These are phyloP conservation scores for Morphnarchus princeps DNA, from an alignment of 2,113 vertebrate species.

Conservation along the genomic window DNA sequence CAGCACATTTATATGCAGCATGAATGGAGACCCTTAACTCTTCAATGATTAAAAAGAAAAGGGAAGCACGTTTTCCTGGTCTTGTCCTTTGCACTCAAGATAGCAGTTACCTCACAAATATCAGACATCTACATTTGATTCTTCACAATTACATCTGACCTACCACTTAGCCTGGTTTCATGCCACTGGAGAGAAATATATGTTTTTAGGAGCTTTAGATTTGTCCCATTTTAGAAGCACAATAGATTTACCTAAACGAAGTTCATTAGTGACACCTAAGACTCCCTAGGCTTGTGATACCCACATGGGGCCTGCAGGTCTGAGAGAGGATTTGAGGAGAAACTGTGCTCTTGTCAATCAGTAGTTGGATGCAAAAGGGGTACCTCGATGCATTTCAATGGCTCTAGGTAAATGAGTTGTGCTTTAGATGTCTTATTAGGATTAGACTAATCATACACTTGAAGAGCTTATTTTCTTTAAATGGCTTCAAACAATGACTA, in stretches of 20 bases:
- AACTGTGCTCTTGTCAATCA: not conserved
- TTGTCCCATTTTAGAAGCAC: not conserved
- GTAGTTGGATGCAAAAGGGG: not conserved
- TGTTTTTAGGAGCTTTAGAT: not conserved
- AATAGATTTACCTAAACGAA: not conserved
- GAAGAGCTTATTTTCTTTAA: not conserved
- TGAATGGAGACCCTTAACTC: not conserved
- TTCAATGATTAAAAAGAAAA: not conserved
- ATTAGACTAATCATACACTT: not conserved
- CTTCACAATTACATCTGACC: not conserved
- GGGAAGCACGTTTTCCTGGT: not conserved
- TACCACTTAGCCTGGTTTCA: not conserved
- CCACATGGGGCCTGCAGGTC: not conserved
- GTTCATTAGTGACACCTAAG: not conserved
- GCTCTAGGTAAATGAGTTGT: not conserved
- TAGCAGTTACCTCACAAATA: not conserved
- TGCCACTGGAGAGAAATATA: not conserved
- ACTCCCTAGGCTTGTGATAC: not conserved
- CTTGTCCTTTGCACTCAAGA: not conserved
- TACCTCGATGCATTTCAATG: not conserved
- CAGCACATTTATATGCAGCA: not conserved
- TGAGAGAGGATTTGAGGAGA: not conserved
- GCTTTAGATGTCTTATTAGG: not conserved
- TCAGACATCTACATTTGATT: not conserved
- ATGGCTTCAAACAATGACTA: not conserved